These are phyloP conservation scores for Salpingus planirostris DNA, from an alignment of 2,888 invertebrate genomes.

Conservation along the genomic window DNA sequence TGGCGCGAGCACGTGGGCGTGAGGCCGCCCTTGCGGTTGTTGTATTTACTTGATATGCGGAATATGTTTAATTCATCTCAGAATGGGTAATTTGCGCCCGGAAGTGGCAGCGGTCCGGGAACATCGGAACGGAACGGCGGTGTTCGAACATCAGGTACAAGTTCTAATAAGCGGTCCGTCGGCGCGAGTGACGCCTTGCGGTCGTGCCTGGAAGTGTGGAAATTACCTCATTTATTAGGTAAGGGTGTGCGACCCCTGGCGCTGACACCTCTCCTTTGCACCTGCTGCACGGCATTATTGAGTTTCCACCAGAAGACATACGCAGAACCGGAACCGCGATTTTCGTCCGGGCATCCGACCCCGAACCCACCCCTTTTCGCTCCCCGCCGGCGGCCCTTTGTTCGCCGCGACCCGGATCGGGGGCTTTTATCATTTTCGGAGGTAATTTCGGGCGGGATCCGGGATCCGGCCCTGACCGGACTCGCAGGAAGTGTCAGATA, in stretches of 20 bases:
- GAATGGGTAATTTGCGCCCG: constrained; percentile 28
- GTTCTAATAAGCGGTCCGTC: constrained; percentile 39
- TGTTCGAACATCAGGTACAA: constrained; percentile 42
- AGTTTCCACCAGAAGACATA: constrained; percentile 36
- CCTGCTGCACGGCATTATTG: constrained; percentile 45
- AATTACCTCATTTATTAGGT: constrained; percentile 48
- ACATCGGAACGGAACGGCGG: constrained; percentile 26
- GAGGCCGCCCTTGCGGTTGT: constrained; percentile 7
- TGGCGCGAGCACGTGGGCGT: no score
- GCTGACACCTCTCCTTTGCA: constrained; percentile 47
- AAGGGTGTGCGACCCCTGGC: constrained; percentile 44
- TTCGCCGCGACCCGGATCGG: no score
- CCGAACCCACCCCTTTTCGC: no score
- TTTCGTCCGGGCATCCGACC: neutral
- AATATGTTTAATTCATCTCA: constrained; percentile 12
- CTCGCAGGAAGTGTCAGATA: constrained; percentile 28
- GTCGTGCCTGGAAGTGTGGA: constrained; percentile 43
- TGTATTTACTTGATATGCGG: constrained; percentile 7
- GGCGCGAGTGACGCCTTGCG: constrained; percentile 40
- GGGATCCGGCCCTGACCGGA: no score
- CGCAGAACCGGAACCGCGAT: constrained; percentile 6
- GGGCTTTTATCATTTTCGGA: no score
- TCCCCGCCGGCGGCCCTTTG: no score
- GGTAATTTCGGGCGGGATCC: no score
- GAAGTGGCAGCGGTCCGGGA: constrained; percentile 28